phyloP scores from a whole-genome alignment of 1,140 invertebrate species.

The Micrasema minimum region DNA sequence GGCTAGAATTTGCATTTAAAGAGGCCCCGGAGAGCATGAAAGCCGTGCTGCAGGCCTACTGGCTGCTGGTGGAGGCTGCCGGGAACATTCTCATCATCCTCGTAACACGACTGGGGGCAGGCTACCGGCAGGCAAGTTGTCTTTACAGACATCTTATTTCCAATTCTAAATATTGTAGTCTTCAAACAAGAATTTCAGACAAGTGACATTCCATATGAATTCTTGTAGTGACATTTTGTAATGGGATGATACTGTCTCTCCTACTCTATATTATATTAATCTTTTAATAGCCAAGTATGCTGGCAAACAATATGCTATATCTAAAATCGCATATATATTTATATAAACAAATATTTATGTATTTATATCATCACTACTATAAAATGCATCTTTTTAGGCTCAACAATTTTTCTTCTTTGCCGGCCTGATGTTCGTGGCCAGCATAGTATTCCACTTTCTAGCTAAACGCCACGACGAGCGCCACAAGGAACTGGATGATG shows the following conservation, averaged over 20 bases:
- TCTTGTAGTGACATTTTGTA: too few relatives aligned
- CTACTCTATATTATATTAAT: too few relatives aligned
- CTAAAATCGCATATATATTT: too few relatives aligned
- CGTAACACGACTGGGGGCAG: constrained; percentile 57
- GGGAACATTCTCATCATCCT: constrained; percentile 86
- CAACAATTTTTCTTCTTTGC: constrained; percentile 62
- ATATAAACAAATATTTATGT: too few relatives aligned
- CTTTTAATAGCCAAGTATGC: too few relatives aligned
- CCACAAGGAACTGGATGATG: constrained; percentile 32
- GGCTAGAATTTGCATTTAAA: constrained; percentile 91
- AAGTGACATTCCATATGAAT: too few relatives aligned
- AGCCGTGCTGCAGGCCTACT: constrained; percentile 88
- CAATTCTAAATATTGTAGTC: too few relatives aligned
- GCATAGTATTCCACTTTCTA: constrained; percentile 58
- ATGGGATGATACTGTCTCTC: too few relatives aligned
- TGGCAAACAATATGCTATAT: too few relatives aligned
- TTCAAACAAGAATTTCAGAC: too few relatives aligned
- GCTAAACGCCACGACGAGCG: constrained; percentile 57
- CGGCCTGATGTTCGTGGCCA: constrained; percentile 58
- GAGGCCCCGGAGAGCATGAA: constrained; percentile 94
- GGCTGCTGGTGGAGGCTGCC: constrained; percentile 89
- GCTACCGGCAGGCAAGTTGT: constrained; percentile 57
- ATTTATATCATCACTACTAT: too few relatives aligned
- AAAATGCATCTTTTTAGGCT: constrained; percentile 56
- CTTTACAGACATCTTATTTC: too few relatives aligned